Conservation (phyloP, 2,888 invertebrate species). For the Neoitamus cyanurus region DNA sequence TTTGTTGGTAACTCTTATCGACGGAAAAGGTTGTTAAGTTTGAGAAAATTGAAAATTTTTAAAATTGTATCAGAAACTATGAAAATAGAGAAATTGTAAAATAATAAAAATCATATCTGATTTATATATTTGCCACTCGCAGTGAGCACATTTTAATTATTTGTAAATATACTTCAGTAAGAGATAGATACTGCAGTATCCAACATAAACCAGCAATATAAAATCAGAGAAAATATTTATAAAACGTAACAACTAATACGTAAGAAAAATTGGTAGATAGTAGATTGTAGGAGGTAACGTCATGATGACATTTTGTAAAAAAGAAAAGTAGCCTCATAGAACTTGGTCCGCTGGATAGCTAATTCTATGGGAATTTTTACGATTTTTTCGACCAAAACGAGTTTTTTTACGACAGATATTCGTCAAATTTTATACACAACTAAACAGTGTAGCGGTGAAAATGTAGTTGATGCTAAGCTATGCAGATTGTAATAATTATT, state of each 20-base stretch:
- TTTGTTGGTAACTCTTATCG: background rate
- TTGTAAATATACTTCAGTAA: background rate
- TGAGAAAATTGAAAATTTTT: background rate
- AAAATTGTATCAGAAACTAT: background rate
- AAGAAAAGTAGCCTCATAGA: background rate
- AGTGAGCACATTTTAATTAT: background rate
- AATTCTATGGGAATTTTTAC: slow-evolving; percentile 28
- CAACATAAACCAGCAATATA: background rate
- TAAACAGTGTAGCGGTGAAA: background rate
- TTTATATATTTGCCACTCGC: background rate
- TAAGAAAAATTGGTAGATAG: background rate
- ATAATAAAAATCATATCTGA: background rate
- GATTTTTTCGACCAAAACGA: slow-evolving; percentile 35
- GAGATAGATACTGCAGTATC: background rate
- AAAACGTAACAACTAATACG: background rate
- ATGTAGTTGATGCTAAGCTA: background rate
- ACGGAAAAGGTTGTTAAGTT: background rate
- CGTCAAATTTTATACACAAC: slow-evolving; percentile 26
- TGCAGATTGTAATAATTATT: slow-evolving; percentile 6
- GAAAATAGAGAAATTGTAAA: background rate
- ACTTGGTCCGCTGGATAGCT: background rate
- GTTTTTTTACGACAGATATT: slow-evolving; percentile 27
- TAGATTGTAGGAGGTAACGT: background rate
- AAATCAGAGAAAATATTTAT: background rate
- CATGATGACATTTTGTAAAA: slow-evolving; percentile 1